phyloP scores from a whole-genome alignment of 1,140 invertebrate species.

The Polypedilum vanderplanki region DNA sequence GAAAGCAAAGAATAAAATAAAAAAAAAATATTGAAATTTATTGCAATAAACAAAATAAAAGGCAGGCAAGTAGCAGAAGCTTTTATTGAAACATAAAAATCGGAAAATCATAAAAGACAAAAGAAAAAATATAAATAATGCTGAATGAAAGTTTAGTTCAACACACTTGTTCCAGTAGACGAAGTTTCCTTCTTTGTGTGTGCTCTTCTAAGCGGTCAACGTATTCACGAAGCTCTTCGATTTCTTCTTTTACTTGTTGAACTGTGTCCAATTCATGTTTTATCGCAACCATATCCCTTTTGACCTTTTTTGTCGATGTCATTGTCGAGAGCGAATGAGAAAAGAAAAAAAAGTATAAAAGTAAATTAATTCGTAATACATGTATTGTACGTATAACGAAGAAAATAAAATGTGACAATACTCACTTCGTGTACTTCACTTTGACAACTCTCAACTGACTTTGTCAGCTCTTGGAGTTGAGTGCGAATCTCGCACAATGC shows the following conservation, averaged over 20 bases:
- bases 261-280: slow-evolving; percentile 87
- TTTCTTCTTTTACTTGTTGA: slow-evolving; percentile 88
- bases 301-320: slow-evolving; percentile 54
- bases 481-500: slow-evolving; percentile 82
- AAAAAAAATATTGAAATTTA: too few species aligned
- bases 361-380: neutral
- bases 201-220: slow-evolving; percentile 84
- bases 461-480: slow-evolving; percentile 84
- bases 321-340: neutral
- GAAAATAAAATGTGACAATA: slow-evolving; percentile 24
- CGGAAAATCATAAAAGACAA: slow-evolving; percentile 27
- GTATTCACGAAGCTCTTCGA: slow-evolving; percentile 83
- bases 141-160: slow-evolving; percentile 24
- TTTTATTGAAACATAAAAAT: too few species aligned
- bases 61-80: too few species aligned
- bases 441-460: slow-evolving; percentile 88
- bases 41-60: too few species aligned
- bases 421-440: slow-evolving; percentile 74
- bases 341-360: neutral
- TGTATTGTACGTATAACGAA: neutral
- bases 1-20: too few species aligned
- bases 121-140: slow-evolving; percentile 5
- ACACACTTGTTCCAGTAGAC: slow-evolving; percentile 76
- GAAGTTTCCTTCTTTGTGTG: slow-evolving; percentile 74
- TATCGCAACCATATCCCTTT: slow-evolving; percentile 88